Evolutionary conservation across 2,888 invertebrate genomes (phyloP), one percentile per base, ranked within the genome.

Genomic region (Dolomedes plantarius): DNA sequence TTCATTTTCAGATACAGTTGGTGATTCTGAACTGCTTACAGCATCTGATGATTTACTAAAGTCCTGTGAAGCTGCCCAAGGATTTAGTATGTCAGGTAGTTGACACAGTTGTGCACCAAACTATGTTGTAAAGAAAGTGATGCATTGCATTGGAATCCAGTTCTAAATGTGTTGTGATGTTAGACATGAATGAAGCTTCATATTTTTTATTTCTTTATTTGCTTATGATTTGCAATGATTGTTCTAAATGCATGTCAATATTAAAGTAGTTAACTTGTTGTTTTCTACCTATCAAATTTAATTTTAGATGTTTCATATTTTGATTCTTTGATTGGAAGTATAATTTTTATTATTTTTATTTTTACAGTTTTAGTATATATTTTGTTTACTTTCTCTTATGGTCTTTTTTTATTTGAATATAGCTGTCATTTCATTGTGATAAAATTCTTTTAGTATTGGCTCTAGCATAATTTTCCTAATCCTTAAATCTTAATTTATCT

Each of bases 11-110:
- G 83, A 82, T 62, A 36, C 56, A 39, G 64, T 76, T 27, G 82
- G 78, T 50, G 83, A 77, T 23, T 74, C 74, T 62, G 79, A 86
- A 69, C 79, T 32, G 27, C 74, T 36, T 23, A 39, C 72, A 29
- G 72, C 73, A 68, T 73, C 85, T 64, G 78, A 74, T 72, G 85
- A 79, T 69, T 86, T 79, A 29, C 41, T 36, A 78, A 50, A 74
- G 85, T 69, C 85, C 74, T 68, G 31, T 73, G 78, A 86, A 86
- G 86, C 75, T 67, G 75, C 76, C 75, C 78, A 76, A 31, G 86
- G 86, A 86, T 75, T 86, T 75, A 80, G 76, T 86, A 41, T 72
- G 86, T 74, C 79, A 86, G 86, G 86, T 86, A 86, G 86, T 80
- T 86, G 75, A 75, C 19, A 76, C 69, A 80, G 79, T 86, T 85